Evolutionary conservation across 1,140 invertebrate genomes (phyloP), one percentile per base, ranked within the genome.

Genomic region (Drusus annulatus): DNA sequence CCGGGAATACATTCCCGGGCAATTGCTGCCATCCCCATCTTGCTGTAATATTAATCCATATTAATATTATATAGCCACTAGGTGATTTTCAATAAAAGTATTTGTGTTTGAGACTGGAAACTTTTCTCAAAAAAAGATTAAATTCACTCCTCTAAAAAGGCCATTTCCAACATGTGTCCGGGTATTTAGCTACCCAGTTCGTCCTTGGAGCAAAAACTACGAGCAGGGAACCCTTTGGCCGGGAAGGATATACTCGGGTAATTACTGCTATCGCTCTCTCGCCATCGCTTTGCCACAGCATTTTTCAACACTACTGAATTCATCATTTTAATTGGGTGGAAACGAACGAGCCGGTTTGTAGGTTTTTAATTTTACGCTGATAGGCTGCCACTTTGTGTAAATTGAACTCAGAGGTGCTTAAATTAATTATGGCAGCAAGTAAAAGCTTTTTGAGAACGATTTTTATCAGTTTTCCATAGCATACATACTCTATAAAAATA

Each of bases 211-310:
- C 17, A 19, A 7, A 23, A 23, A 21, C 17, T 23, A 15, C 17
- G 10, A 45, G 31, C 10, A 68, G 36, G 17, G 16, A 69, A 50
- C 65, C 28, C 65, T 45, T 19, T 5, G 31, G 28, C 5, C n/a
- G 36, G 45, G 68, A 71, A 71, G 68, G 68, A 71, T 71, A 50
- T 51, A 71, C 68, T 71, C 13, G 36, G 23, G 23, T 60, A 75
- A 56, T 60, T 75, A 56, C 56, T 54, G 28, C 71, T 75, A 56
- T 75, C 71, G 25, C 52, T 16, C 71, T 54, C 21, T 21, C 52
- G 13, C 71, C 71, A 17, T 50, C 52, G 17, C 13, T 50, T 19
- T 51, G 50, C 51, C 50, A 5, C 51, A 21, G 19, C 69, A 21
- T 16, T 68, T 45, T 68, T 68, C 31, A 16, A 31, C 63, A 10